These are phyloP conservation scores for Eretmochelys imbricata DNA, from an alignment of 2,113 vertebrate species.

Conservation along the genomic window DNA sequence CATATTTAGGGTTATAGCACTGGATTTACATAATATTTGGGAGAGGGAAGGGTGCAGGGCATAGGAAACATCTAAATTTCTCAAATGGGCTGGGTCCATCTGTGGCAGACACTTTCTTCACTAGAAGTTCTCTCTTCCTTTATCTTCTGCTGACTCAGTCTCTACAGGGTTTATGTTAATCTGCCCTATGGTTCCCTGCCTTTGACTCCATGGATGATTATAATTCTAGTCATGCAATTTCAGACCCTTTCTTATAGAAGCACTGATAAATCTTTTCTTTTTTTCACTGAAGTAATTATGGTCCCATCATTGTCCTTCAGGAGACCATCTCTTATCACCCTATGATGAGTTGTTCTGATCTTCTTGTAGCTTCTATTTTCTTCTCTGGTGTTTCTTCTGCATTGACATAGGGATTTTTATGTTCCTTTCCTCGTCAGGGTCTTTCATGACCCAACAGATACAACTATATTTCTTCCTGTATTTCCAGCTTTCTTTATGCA, in stretches of 20 bases:
- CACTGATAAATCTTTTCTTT: neutral
- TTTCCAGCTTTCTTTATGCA: conserved; percentile 44
- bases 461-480: conserved; percentile 1
- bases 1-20: neutral
- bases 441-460: neutral
- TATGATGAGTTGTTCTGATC: neutral
- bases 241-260: neutral
- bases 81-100: neutral
- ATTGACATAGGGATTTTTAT: neutral
- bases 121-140: rapidly evolving
- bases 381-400: conserved; percentile 17
- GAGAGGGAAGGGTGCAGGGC: neutral
- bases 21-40: neutral
- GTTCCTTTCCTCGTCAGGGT: neutral
- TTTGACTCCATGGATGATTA: neutral
- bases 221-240: neutral
- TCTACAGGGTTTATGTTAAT: neutral
- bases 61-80: neutral
- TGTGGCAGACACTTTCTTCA: neutral
- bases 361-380: neutral
- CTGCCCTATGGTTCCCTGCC: neutral
- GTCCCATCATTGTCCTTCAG: neutral
- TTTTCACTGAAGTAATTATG: neutral
- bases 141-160: neutral
- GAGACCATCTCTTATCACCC: neutral